Conservation (phyloP, 2,797 vertebrate genomes). For the Sebastes jordani region DNA sequence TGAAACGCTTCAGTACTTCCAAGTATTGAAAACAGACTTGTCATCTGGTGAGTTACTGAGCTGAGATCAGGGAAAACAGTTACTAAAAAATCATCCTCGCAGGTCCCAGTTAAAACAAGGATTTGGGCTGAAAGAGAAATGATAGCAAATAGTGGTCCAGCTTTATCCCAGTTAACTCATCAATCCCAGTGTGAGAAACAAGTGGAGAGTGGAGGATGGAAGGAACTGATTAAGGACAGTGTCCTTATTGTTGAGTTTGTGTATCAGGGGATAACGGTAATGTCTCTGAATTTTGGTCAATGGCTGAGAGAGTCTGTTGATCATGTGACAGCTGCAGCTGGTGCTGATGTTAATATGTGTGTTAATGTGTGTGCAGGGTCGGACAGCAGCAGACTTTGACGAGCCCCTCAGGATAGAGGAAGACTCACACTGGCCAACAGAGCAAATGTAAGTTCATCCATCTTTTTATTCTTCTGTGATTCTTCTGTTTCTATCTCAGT, state of each 20-base stretch:
- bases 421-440: constrained; percentile 85
- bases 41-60: background rate
- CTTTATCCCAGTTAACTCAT: background rate
- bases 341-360: constrained; percentile 35
- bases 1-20: background rate
- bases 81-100: background rate
- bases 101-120: background rate
- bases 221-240: background rate
- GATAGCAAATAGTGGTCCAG: background rate
- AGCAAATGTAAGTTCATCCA: constrained; percentile 81
- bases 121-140: background rate
- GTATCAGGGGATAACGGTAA: background rate
- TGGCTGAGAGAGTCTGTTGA: constrained; percentile 10
- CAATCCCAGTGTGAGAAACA: too few relatives aligned
- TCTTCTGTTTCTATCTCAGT: background rate
- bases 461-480: background rate
- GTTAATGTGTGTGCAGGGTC: constrained; percentile 78
- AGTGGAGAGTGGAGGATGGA: too few relatives aligned
- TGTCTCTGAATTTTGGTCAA: constrained; percentile 36
- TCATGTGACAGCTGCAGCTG: constrained; percentile 72
- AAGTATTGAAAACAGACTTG: background rate
- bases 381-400: constrained; percentile 84
- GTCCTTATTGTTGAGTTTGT: constrained; percentile 21
- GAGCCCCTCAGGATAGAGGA: constrained; percentile 95
- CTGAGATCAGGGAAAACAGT: background rate